phyloP scores from a whole-genome alignment of 2,113 vertebrate species.

The Mesoclemmys tuberculata region DNA sequence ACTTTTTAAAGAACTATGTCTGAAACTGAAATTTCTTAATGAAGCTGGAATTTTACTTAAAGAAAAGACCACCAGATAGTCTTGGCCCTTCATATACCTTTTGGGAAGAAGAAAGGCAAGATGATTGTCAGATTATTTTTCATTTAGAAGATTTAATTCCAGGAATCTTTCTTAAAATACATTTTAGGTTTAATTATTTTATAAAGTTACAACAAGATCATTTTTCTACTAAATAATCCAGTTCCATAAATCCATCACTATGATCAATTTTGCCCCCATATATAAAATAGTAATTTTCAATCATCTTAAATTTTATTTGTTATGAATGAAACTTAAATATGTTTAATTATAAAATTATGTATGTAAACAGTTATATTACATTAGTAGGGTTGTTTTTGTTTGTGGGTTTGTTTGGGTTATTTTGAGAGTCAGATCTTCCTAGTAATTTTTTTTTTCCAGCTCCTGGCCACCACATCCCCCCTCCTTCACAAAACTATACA shows the following conservation, averaged over 20 bases:
- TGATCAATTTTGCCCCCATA: neutral
- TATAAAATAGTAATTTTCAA: neutral
- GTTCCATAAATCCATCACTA: neutral
- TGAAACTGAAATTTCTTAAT: neutral
- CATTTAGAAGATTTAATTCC: neutral
- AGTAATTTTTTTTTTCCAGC: neutral
- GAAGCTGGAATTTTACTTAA: neutral
- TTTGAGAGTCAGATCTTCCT: neutral
- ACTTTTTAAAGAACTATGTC: neutral
- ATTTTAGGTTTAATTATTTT: neutral
- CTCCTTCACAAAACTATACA: too few species aligned
- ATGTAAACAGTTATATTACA: neutral
- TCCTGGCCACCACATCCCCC: neutral
- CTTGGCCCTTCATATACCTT: neutral
- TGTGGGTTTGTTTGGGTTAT: too few species aligned
- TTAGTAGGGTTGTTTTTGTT: neutral
- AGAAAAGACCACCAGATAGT: neutral
- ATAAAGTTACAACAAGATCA: neutral
- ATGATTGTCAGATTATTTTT: neutral
- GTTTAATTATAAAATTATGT: neutral
- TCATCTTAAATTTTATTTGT: neutral
- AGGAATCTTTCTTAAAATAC: neutral
- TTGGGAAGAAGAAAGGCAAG: neutral
- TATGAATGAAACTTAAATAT: neutral
- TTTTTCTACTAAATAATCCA: neutral